Evolutionary conservation across 2,888 invertebrate genomes (phyloP), one percentile per base, ranked within the genome.

Genomic region (Melanophora roralis): DNA sequence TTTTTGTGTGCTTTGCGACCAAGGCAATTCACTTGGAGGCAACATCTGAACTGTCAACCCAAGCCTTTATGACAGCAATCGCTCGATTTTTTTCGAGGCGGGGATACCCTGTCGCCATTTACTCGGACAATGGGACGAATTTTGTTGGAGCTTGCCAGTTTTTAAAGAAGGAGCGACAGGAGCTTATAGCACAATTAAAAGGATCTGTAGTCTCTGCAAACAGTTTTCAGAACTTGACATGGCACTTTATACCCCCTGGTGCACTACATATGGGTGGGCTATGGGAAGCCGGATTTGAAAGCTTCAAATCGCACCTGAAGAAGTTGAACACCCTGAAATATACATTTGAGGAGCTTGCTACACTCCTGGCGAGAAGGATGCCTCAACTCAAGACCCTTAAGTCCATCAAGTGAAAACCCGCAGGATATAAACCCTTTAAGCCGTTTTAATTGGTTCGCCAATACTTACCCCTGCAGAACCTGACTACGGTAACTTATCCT

Each of bases 41-140:
- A 1, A 55, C 55, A 12, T 64, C 64, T 11, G 55, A 64, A 7
- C 14, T 72, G 0, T 55, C 62, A 9, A 64, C 72, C 21, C 55
- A 53, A 21, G 72, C 55, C n/a, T 72, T 72, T 5, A 34, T 55
- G 45, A 32, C 67, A 14, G 67, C 67, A 8, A 34, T 68, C 19
- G 49, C 71, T 2, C 62, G 55, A 36, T 64, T 62, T 36, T 53
- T 72, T 16, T 62, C 60, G 16, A 27, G 27, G 51, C 64, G 64
- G 8, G 51, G 60, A 36, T 60, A 51, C 11, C 60, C 60, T 19
- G 40, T 21, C 43, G 21, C 8, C n/a, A 69, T 69, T 14, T 69
- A 59, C 11, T 72, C 62, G 1, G 72, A 72, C 21, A 72, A 64
- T 14, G 72, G 72, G 9, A 62, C 62, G 9, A 53, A 62, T 8